A percentile compares a stretch with the other conserved stretches of the same genome.
These are phyloP conservation scores for Paralichthys olivaceus DNA, from an alignment of 2,113 vertebrate genomes.

Conservation along the genomic window DNA sequence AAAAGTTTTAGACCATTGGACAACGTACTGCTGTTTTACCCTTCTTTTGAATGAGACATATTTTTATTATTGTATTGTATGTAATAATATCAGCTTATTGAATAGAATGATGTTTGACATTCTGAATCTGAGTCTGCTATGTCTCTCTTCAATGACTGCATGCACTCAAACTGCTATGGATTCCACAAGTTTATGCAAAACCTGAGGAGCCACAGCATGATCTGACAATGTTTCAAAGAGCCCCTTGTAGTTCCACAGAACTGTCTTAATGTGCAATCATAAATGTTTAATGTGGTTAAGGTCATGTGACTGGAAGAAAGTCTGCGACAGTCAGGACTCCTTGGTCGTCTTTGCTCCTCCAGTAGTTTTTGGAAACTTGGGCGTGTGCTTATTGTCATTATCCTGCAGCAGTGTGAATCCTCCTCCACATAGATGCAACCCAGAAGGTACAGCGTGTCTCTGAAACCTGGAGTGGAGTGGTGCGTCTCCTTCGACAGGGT, in stretches of 20 bases:
- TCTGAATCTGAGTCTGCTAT: background rate
- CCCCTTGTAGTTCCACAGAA: background rate
- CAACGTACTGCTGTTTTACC: too few species aligned
- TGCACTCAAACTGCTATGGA: background rate
- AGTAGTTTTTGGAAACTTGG: background rate
- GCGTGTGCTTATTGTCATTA: too few species aligned
- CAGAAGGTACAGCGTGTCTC: background rate
- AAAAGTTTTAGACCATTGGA: too few species aligned
- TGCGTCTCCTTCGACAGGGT: too few species aligned
- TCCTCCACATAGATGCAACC: background rate
- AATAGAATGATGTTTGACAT: background rate
- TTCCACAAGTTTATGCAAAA: too few species aligned
- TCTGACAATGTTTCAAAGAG: background rate
- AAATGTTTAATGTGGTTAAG: background rate
- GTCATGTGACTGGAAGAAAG: background rate
- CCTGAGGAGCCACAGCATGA: too few species aligned
- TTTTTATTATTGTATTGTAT: too few species aligned
- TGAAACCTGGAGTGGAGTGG: background rate
- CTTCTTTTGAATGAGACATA: too few species aligned
- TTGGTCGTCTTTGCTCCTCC: background rate
- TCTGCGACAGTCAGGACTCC: background rate
- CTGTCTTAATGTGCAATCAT: background rate
- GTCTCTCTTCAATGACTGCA: too few species aligned
- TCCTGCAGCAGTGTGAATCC: background rate
- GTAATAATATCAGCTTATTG: too few species aligned